These are phyloP conservation scores for Lasius fuliginosus DNA, from an alignment of 2,888 invertebrate genomes.

Conservation along the genomic window DNA sequence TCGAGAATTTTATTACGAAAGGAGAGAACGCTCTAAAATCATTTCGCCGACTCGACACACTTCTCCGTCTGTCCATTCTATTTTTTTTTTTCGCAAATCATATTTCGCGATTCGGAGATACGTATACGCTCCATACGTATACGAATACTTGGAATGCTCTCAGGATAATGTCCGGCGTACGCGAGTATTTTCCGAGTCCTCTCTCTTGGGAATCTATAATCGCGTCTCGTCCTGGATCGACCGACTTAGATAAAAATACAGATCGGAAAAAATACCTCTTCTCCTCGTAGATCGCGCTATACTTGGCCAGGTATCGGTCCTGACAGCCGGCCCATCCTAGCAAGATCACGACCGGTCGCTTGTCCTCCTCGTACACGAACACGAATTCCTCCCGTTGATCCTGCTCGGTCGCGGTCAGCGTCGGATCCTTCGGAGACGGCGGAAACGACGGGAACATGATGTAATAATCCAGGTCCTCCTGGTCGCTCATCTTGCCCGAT, in stretches of 20 bases:
- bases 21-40: neutral
- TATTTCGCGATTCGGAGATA: constrained; percentile 2
- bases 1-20: neutral
- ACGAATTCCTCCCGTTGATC: constrained; percentile 87
- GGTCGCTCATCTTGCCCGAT: constrained; percentile 76
- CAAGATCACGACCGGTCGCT: constrained; percentile 90
- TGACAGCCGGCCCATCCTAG: constrained; percentile 94
- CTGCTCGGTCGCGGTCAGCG: constrained; percentile 66
- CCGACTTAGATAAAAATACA: neutral
- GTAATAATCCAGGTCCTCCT: constrained; percentile 89
- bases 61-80: neutral
- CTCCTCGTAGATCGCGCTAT: constrained; percentile 92
- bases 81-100: neutral
- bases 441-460: constrained; percentile 89
- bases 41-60: neutral
- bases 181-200: neutral
- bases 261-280: constrained; percentile 87
- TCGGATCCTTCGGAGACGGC: constrained; percentile 78
- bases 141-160: neutral
- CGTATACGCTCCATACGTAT: neutral
- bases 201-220: neutral
- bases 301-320: constrained; percentile 92
- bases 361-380: constrained; percentile 88
- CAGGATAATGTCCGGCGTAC: neutral
- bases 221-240: neutral